Evolutionary conservation across 1,140 invertebrate genomes (phyloP), one percentile per base, ranked within the genome.

Genomic region (Brachionus plicatilis): DNA sequence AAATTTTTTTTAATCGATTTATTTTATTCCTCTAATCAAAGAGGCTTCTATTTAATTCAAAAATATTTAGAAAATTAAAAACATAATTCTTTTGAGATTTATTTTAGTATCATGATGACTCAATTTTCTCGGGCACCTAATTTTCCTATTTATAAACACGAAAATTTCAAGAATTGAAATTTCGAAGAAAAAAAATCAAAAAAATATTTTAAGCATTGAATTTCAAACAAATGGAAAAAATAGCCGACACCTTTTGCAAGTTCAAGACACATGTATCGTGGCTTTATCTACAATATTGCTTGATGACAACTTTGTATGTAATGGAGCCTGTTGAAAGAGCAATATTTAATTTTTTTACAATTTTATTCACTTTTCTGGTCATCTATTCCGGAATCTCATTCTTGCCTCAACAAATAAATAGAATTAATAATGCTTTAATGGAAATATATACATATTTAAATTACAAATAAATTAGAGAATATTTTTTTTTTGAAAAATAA

Each of bases 241-340:
- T 68, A 43, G 17, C 11, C 3, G 41, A 9, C 7, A 6, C 41
- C 1, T 43, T 41, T 7, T n/a, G 1, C 41, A 72, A 72, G 43
- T 3, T 45, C 17, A 72, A 72, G 17, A 17, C 33, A n/a, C 6
- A 72, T 47, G 29, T 76, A 17, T 76, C 72, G 27, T 82, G 79
- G 79, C 8, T 82, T 29, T 82, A 82, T 60, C 12, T 82, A 47
- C 79, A 82, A 37, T 82, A 82, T 65, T 47, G 12, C 7, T 24
- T 82, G 11, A 68, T 43, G 37, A 82, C 79, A 37, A 45, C 37
- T 14, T 45, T 82, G 17, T 82, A 82, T 65, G 65, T 68, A 24
- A 82, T 82, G 79, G 79, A 82, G 41, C 79, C 79, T 24, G 17
- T 82, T 29, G 79, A 82, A 68, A 68, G 41, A 47, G 6, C 1